A percentile compares a stretch with the other conserved stretches of the same genome.
phyloP scores from a whole-genome alignment of 1,140 invertebrate genomes.

The Drosophila cardini region DNA sequence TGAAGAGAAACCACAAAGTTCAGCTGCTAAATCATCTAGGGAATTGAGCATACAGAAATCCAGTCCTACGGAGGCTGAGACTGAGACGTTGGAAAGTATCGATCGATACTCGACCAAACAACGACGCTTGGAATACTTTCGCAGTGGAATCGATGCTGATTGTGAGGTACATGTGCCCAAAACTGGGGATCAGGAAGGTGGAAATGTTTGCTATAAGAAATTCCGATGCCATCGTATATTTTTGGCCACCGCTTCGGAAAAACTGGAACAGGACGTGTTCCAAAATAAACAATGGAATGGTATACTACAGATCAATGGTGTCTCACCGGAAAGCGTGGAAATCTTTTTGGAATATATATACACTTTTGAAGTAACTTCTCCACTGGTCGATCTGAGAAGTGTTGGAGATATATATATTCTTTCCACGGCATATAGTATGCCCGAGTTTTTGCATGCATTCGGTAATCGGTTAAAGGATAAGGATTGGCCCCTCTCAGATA shows the following conservation, averaged over 20 bases:
- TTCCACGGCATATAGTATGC: conserved; percentile 54
- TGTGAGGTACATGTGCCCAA: conserved; percentile 55
- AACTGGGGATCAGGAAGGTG: background rate
- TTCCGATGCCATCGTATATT: conserved; percentile 60
- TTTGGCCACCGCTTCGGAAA: conserved; percentile 60
- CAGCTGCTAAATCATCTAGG: too few relatives aligned
- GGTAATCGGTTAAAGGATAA: conserved; percentile 16
- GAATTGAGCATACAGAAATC: too few relatives aligned
- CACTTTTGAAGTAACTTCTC: conserved; percentile 48
- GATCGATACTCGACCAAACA: conserved; percentile 7
- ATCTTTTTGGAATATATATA: conserved; percentile 64
- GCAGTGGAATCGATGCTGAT: conserved; percentile 46
- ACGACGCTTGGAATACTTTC: conserved; percentile 53
- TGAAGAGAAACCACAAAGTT: too few relatives aligned
- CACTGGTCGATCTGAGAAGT: conserved; percentile 2
- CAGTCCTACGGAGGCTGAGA: too few relatives aligned
- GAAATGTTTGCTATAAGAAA: conserved; percentile 54
- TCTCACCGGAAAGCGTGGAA: conserved; percentile 61
- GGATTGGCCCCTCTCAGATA: conserved; percentile 41
- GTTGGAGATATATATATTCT: conserved; percentile 56
- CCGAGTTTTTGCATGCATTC: conserved; percentile 47
- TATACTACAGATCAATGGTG: conserved; percentile 57
- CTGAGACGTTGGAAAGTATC: background rate
- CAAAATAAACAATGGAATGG: conserved; percentile 59
- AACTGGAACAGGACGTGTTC: conserved; percentile 58